Base-by-base conservation (phyloP, 2,113 vertebrate genomes). In the Chionodraco myersi region DNA sequence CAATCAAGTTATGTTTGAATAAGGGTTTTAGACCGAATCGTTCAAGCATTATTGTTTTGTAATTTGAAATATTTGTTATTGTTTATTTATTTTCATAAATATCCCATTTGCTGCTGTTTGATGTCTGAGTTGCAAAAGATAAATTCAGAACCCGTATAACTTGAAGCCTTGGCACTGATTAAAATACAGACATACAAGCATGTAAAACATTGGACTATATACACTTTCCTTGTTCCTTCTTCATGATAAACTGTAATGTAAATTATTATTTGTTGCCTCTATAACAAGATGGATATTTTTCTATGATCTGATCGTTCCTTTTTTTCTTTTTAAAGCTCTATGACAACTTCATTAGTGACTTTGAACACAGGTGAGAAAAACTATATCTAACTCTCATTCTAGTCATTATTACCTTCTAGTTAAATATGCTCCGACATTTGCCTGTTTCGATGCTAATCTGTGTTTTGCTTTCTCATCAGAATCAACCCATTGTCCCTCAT, bases 261-360 rank as follows among this genome's bases (percentile, higher is more conserved):
- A 1, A 45, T 21, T 56, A 1, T 8, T 52, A 52, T 52, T n/a
- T 18, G 51, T 18, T 6, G 18, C 10, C 3, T 9, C 16, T 14
- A 0, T 34, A 60, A 6, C 5, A 0, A 63, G 4, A 16, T 62
- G 34, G 52, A 23, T 36, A 15, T 56, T 69, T 45, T 45, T 41
- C 11, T 65, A 26, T 75, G 15, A 23, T 53, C 30, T 75, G 7
- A 76, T 44, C n/a, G 44, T 23, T 1, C 10, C n/a, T 30, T 41
- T n/a, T 2, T 67, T 80, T 49, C n/a, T 73, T 75, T 45, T 80
- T 85, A 0, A 94, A 99, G 97, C 96, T 99, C 11, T 99, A 99
- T 4, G 98, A 99, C 80, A 99, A 99, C 83, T 99, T 99, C 92
- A 94, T 99, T 92, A 95, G 96, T 54, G 98, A 99, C 75, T 99